Evolutionary conservation across 2,888 invertebrate species (phyloP), one percentile per base, ranked within the genome.

Genomic region (Penaeus monodon): DNA sequence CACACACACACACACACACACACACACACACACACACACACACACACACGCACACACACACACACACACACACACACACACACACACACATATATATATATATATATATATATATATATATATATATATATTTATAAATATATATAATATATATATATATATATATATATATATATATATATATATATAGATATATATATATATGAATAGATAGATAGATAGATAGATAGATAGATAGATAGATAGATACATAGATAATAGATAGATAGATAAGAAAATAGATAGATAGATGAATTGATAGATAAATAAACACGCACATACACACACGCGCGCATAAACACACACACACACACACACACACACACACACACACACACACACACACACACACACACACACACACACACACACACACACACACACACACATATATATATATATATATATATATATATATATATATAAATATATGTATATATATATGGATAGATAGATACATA

Each of bases 91-190:
- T 70, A 70, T 70, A 70, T 66, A 66, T 66, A 14, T 66, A 17
- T 66, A 66, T 66, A 66, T 66, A 17, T 66, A 66, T 66, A 17
- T 66, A 66, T 66, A 66, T 66, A 66, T 66, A 66, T 66, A 17
- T 66, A 66, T 17, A 66, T 66, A 66, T 17, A 66, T 66, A 66
- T 66, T 14, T 17, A 17, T 38, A 38, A 6, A 38, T 3, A 38
- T 38, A 38, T 38, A 38, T 38, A 38, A 3, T 38, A 38, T 38
- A 38, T 38, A 38, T 66, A 66, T 66, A 66, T 66, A 66, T 66
- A 66, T 66, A 66, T 66, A 66, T 66, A 66, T 66, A 66, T 66
- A 17, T 66, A 66, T 66, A 66, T 66, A 66, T 66, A 66, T 66
- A 17, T 66, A 66, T 66, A 17, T 66, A 66, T 66, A 66, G 12